A percentile compares a stretch with the other conserved stretches of the same genome.
Conservation (phyloP, 2,888 invertebrate species). For the Drosophila mimica region DNA sequence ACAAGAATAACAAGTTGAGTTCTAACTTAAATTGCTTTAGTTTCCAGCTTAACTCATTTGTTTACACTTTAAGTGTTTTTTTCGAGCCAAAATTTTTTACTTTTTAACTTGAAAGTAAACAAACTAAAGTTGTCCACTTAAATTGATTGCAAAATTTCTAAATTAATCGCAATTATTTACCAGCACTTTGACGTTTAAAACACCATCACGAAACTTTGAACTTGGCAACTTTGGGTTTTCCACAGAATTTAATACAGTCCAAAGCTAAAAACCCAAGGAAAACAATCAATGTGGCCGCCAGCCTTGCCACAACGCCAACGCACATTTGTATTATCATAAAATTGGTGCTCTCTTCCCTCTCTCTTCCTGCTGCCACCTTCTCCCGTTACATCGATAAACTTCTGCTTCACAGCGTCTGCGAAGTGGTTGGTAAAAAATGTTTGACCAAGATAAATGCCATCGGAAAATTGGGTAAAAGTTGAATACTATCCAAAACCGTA, state of each 20-base stretch:
- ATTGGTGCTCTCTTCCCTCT: not conserved
- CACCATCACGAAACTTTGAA: constrained; percentile 31
- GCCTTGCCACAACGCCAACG: not conserved
- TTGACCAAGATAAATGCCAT: constrained; percentile 30
- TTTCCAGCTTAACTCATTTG: not conserved
- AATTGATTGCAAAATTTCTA: constrained; percentile 41
- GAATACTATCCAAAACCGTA: not conserved
- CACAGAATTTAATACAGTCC: constrained; percentile 16
- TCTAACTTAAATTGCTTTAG: not conserved
- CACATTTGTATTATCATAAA: constrained; percentile 41
- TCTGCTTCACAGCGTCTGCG: constrained; percentile 3
- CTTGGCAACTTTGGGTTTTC: constrained; percentile 37
- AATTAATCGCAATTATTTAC: constrained; percentile 44
- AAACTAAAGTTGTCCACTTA: constrained; percentile 31
- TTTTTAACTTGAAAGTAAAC: constrained; percentile 1
- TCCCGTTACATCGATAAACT: not conserved
- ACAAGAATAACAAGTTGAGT: not conserved
- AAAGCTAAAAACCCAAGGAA: not conserved
- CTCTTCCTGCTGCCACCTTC: not conserved
- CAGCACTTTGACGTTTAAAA: constrained; percentile 30
- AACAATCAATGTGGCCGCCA: constrained; percentile 25
- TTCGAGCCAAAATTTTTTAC: not conserved
- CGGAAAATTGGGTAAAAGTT: constrained; percentile 33
- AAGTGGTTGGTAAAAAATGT: constrained; percentile 38
- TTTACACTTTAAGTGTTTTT: not conserved